Base-by-base conservation (phyloP, 2,113 vertebrate species). In the Muntiacus reevesi region DNA sequence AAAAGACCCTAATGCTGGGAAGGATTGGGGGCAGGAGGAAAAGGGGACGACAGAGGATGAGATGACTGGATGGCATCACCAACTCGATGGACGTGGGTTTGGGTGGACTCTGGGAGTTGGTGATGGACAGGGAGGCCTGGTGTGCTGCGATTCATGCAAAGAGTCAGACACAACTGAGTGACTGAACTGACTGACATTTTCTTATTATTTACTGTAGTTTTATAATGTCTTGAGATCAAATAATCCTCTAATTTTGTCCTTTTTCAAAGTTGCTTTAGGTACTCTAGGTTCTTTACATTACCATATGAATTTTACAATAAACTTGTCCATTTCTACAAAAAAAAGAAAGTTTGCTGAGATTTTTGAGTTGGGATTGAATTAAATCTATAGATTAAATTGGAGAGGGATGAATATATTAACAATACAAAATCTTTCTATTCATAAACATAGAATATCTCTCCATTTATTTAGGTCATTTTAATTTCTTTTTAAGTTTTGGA, bases 301-400 rank as follows among this genome's bases (percentile, higher is more conserved):
- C 28, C 33, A 67, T 86, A 36, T 83, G n/a, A 90, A 94, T 94
- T 93, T 92, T 93, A 78, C 25, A 93, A 82, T 74, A 89, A 87
- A 76, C 2, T 55, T 81, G 6, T 23, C 50, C 52, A 59, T 86
- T 92, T 88, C 5, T 94, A 47, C 1, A 5, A 55, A 52, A 82
- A 40, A 57, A 33, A 83, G 47, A 62, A 95, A 36, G 30, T 25
- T 71, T 96, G 12, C 14, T 59, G 16, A 81, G 27, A 40, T 50
- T 89, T 43, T 92, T 87, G 59, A 25, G 87, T 40, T 47, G 30
- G 7, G 16, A 16, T 45, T 79, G 16, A 86, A 78, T 91, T 91
- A 60, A 79, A 91, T 89, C 4, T 91, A 45, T 52, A 78, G 27
- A 84, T 45, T 86, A 40, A 85, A 40, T 62, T 89, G 7, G 8